phyloP scores from a whole-genome alignment of 2,113 vertebrate genomes.

The Actinemys pallida region DNA sequence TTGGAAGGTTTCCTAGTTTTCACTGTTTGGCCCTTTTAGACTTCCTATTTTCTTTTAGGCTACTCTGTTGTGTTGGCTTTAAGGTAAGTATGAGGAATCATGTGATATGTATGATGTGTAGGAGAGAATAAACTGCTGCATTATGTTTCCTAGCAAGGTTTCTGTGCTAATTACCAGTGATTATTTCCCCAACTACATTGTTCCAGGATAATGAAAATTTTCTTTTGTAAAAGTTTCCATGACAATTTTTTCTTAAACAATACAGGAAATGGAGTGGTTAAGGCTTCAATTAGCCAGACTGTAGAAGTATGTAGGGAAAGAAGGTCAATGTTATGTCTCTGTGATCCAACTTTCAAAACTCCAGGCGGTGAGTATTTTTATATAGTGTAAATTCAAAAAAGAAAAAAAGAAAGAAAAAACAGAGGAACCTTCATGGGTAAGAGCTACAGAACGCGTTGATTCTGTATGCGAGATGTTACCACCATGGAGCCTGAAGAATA shows the following conservation, averaged over 20 bases:
- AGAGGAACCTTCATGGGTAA: background rate
- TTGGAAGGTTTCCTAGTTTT: background rate
- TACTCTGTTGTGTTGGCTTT: background rate
- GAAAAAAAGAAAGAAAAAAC: background rate
- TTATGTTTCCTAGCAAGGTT: background rate
- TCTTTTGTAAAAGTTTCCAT: background rate
- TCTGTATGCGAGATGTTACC: no score
- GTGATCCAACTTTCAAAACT: background rate
- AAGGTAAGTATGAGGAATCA: background rate
- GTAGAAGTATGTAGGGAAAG: background rate
- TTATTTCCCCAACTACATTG: background rate
- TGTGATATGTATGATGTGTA: background rate
- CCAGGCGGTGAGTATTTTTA: background rate
- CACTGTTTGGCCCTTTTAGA: background rate
- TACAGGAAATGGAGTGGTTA: background rate
- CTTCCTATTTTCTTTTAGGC: background rate
- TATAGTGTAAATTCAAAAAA: background rate
- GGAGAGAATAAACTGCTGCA: background rate
- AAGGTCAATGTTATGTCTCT: background rate
- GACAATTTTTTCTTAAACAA: background rate
- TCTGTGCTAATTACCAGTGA: background rate
- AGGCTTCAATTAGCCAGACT: background rate
- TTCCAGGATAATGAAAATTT: background rate
- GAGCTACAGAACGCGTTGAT: background rate
- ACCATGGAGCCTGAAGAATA: fast-evolving